Percentiles rank a stretch among this genome's conserved stretches.
These are phyloP conservation scores for Lucilia sericata DNA, from an alignment of 1,140 invertebrate species.

Conservation along the genomic window DNA sequence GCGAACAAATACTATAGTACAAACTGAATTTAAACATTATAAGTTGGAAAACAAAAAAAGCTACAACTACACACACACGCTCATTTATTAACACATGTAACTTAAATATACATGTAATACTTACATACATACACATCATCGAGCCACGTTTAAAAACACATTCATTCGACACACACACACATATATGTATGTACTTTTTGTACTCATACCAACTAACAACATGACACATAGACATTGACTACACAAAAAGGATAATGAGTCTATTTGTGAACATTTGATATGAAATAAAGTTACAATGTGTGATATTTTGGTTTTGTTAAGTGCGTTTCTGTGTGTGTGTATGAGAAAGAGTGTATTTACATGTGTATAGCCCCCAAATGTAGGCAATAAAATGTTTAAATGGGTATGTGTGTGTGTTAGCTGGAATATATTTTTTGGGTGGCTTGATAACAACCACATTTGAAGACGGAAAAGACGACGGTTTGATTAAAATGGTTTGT, in stretches of 20 bases:
- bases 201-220: background rate
- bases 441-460: constrained; percentile 6
- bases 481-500: constrained; percentile 27
- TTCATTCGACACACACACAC: background rate
- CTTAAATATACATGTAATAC: background rate
- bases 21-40: background rate
- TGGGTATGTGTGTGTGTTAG: background rate
- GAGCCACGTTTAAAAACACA: background rate
- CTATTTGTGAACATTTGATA: constrained; percentile 24
- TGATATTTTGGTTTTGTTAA: constrained; percentile 16
- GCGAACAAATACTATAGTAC: background rate
- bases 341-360: background rate
- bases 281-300: constrained; percentile 24
- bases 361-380: constrained; percentile 4
- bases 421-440: background rate
- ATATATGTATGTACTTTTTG: background rate
- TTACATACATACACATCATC: background rate
- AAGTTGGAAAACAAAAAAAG: background rate
- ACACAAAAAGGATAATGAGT: constrained; percentile 22
- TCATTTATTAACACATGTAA: background rate
- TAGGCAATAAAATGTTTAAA: constrained; percentile 2
- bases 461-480: background rate
- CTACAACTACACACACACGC: background rate
- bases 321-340: background rate
- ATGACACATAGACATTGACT: background rate